Conservation (phyloP, 1,140 invertebrate species). For the Hesperophylax magnus region DNA sequence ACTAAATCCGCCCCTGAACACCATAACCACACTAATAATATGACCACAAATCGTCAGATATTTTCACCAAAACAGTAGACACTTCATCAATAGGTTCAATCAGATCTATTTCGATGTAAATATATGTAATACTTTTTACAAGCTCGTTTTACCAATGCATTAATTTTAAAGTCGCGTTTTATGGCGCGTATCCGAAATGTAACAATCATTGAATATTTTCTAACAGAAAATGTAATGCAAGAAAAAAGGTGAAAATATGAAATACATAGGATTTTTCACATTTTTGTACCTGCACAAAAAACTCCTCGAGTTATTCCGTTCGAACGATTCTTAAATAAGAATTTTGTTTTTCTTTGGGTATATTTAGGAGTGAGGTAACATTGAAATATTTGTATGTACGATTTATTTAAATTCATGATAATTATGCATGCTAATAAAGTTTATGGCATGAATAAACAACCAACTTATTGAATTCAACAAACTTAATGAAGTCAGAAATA, state of each 20-base stretch:
- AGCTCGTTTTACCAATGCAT: background rate
- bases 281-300: no score
- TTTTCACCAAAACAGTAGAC: no score
- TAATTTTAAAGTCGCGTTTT: background rate
- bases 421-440: background rate
- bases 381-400: background rate
- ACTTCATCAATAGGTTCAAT: background rate
- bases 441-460: background rate
- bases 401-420: background rate
- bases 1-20: no score
- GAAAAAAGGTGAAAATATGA: slow-evolving; percentile 11
- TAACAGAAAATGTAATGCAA: background rate
- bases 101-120: background rate
- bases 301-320: background rate
- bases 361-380: no score
- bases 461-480: no score
- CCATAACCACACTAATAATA: no score
- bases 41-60: no score
- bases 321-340: background rate
- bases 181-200: background rate
- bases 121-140: background rate
- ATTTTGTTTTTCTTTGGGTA: background rate
- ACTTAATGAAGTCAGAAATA: no score
- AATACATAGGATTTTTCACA: background rate
- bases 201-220: background rate